phyloP scores from a whole-genome alignment of 2,888 invertebrate genomes.

The Cerastoderma edule region DNA sequence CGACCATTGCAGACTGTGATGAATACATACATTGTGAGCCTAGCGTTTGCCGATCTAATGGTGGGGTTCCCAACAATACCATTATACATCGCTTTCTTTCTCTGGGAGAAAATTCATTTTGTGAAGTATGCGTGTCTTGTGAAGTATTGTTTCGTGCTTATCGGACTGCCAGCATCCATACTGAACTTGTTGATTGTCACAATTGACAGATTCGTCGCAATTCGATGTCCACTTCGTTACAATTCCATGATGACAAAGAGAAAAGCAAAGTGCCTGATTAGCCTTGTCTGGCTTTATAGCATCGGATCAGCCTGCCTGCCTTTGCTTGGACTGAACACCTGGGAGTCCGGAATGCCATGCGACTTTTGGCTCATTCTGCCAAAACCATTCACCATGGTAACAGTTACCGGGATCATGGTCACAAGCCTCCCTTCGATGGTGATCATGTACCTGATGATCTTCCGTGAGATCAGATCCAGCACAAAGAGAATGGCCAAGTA shows the following conservation, averaged over 20 bases:
- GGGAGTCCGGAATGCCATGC: slow-evolving; percentile 44
- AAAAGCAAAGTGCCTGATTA: slow-evolving; percentile 38
- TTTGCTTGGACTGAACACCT: slow-evolving; percentile 41
- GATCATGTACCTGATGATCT: slow-evolving; percentile 48
- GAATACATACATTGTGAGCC: slow-evolving; percentile 59
- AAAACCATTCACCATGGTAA: slow-evolving; percentile 48
- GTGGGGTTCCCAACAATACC: slow-evolving; percentile 63
- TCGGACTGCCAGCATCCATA: slow-evolving; percentile 58
- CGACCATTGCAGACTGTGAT: slow-evolving; percentile 58
- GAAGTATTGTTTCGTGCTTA: slow-evolving; percentile 52
- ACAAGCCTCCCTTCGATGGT: slow-evolving; percentile 39
- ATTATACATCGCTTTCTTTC: slow-evolving; percentile 55
- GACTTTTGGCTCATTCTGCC: slow-evolving; percentile 61
- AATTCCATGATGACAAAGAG: slow-evolving; percentile 41
- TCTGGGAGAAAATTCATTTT: slow-evolving; percentile 24
- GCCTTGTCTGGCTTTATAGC: slow-evolving; percentile 57
- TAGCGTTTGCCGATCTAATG: slow-evolving; percentile 61
- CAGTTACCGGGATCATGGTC: slow-evolving; percentile 43
- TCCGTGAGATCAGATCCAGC: slow-evolving; percentile 45
- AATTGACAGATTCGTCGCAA: slow-evolving; percentile 62
- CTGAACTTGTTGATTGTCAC: slow-evolving; percentile 59
- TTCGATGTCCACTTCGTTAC: slow-evolving; percentile 61
- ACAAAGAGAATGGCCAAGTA: slow-evolving; percentile 32
- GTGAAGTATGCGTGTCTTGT: slow-evolving; percentile 58
- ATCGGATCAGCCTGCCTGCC: slow-evolving; percentile 53